phyloP scores from a whole-genome alignment of 2,113 vertebrate genomes.

The Aphyosemion australe region DNA sequence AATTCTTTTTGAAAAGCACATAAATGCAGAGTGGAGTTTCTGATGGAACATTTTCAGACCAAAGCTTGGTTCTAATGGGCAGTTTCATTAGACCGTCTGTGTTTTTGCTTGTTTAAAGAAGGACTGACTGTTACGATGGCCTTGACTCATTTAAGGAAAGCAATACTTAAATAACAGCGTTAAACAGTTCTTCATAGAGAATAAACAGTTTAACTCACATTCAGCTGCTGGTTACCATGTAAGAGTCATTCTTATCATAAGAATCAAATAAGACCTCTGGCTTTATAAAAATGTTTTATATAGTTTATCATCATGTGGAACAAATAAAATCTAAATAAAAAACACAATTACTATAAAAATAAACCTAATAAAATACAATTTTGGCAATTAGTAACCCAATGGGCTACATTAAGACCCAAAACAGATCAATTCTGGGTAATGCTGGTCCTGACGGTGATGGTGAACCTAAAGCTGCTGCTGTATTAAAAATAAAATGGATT shows the following conservation, averaged over 20 bases:
- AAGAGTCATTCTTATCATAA: neutral
- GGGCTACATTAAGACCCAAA: no score
- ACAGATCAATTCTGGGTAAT: no score
- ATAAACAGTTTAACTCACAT: no score
- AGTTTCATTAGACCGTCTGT: slow-evolving; percentile 42
- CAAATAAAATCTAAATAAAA: neutral
- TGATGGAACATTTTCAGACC: slow-evolving; percentile 37
- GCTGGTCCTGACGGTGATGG: neutral
- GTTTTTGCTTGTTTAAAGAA: slow-evolving; percentile 39
- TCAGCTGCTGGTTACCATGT: neutral
- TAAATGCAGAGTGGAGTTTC: slow-evolving; percentile 1
- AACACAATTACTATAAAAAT: neutral
- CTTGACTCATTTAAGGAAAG: neutral
- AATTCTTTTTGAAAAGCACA: neutral
- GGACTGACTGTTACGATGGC: slow-evolving; percentile 1
- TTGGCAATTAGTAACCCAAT: no score
- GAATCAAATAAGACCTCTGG: neutral
- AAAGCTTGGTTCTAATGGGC: slow-evolving; percentile 23
- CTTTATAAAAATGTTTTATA: neutral
- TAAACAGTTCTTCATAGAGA: no score
- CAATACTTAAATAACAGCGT: neutral
- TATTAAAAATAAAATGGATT: no score
- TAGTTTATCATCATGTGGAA: neutral
- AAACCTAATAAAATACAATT: no score
- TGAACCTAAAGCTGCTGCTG: neutral